Conservation (phyloP, 2,888 invertebrate species). For the Mellilla xanthometata region DNA sequence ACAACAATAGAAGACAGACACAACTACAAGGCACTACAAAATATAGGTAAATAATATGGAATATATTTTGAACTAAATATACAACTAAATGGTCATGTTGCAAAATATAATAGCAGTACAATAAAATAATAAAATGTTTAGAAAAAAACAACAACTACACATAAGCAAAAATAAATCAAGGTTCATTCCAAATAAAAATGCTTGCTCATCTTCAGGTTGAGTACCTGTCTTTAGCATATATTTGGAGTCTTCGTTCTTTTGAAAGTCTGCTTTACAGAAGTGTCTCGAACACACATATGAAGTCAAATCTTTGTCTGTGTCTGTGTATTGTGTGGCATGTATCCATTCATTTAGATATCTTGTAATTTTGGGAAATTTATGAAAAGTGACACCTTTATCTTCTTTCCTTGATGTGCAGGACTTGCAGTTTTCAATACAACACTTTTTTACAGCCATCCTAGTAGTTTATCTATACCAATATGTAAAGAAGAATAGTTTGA, state of each 20-base stretch:
- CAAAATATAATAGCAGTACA: no score
- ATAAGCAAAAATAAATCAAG: conserved; percentile 19
- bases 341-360: conserved; percentile 85
- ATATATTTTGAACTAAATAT: no score
- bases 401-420: conserved; percentile 84
- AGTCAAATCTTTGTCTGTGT: conserved; percentile 33
- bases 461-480: conserved; percentile 31
- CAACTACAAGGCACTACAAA: no score
- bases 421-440: conserved; percentile 84
- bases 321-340: conserved; percentile 81
- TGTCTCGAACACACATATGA: conserved; percentile 89
- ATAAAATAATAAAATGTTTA: no score
- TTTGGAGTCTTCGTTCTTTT: conserved; percentile 86
- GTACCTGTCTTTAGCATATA: conserved; percentile 85
- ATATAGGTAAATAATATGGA: no score
- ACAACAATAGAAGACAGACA: not conserved
- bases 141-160: not conserved
- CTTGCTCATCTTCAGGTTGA: conserved; percentile 30
- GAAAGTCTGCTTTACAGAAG: conserved; percentile 88
- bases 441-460: conserved; percentile 84
- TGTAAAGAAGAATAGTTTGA: no score
- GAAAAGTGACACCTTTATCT: conserved; percentile 88
- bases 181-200: conserved; percentile 11
- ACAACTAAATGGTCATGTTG: no score
- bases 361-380: conserved; percentile 87